phyloP scores from a whole-genome alignment of 2,113 vertebrate species.

The Myxocyprinus asiaticus region DNA sequence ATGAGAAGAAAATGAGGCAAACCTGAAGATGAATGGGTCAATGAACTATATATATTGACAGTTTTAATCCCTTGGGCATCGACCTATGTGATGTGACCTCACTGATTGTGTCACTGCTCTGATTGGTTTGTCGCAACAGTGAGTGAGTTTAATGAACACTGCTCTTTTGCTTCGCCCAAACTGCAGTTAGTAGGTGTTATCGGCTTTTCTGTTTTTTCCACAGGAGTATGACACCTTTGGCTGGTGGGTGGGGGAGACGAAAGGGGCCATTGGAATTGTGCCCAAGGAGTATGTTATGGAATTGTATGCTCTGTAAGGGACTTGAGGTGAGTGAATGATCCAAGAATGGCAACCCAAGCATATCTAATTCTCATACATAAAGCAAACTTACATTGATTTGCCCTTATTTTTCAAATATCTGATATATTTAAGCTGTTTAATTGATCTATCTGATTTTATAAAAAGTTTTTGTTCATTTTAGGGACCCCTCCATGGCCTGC shows the following conservation, averaged over 20 bases:
- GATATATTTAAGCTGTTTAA: too few species aligned
- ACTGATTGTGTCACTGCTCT: conserved; percentile 27
- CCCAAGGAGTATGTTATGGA: conserved; percentile 94
- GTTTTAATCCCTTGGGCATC: conserved; percentile 6
- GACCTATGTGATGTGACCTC: conserved; percentile 27
- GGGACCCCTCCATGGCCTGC: not conserved
- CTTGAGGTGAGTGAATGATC: conserved; percentile 75
- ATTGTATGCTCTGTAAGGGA: conserved; percentile 88
- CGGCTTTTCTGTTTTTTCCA: conserved; percentile 56
- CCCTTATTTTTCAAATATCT: too few species aligned
- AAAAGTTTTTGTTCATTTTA: not conserved
- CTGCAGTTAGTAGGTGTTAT: not conserved
- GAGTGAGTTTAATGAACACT: conserved; percentile 11
- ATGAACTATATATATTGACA: conserved; percentile 25
- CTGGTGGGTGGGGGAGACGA: conserved; percentile 98
- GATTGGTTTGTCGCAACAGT: not conserved
- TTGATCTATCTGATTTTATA: not conserved
- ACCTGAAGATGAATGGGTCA: not conserved
- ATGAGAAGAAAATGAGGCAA: conserved; percentile 13
- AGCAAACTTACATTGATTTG: too few species aligned
- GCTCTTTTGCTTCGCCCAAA: not conserved
- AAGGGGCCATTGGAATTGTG: conserved; percentile 92
- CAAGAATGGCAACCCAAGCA: not conserved
- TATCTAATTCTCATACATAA: not conserved
- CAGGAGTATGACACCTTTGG: conserved; percentile 95